Conservation (phyloP, 2,113 vertebrate genomes). For the Camelus bactrianus region DNA sequence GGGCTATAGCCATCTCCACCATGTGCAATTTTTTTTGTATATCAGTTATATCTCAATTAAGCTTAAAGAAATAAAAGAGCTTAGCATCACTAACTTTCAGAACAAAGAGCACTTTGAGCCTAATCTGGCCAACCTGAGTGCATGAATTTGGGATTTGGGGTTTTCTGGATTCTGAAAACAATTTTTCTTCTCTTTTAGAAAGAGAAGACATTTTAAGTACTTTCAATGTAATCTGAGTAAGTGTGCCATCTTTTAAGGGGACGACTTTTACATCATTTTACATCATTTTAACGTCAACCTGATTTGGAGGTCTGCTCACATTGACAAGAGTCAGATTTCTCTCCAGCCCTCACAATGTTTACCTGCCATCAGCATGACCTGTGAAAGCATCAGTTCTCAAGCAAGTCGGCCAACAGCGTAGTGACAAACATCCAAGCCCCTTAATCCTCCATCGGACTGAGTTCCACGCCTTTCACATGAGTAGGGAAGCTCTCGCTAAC, state of each 20-base stretch:
- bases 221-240: slow-evolving; percentile 4
- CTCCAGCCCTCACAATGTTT: neutral
- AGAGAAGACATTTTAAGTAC: neutral
- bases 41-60: neutral
- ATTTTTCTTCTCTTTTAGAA: neutral
- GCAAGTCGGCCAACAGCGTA: neutral
- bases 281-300: neutral
- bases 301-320: neutral
- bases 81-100: neutral
- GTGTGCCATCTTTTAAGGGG: neutral
- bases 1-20: no score
- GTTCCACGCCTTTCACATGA: neutral
- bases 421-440: neutral
- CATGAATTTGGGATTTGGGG: neutral
- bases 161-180: neutral
- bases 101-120: neutral
- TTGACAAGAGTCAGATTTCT: neutral
- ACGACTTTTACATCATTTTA: neutral
- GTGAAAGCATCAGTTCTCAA: neutral
- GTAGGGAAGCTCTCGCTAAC: neutral
- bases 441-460: neutral
- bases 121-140: neutral
- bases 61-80: neutral
- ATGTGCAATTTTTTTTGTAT: neutral
- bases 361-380: slow-evolving; percentile 28